A percentile compares a stretch with the other conserved stretches of the same genome.
phyloP scores from a whole-genome alignment of 2,888 invertebrate genomes.

The Mimachlamys varia region DNA sequence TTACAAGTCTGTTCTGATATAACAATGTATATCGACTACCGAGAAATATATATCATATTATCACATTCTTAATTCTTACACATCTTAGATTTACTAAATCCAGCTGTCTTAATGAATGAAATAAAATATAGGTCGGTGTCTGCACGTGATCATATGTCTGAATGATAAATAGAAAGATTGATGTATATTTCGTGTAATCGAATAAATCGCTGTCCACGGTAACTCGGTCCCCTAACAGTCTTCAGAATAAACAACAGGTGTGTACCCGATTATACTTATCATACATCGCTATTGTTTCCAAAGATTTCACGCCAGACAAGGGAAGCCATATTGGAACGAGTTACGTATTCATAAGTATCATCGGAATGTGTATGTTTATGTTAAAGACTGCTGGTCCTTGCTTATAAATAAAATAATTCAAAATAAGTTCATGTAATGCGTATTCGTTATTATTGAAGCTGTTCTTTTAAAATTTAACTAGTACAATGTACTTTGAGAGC shows the following conservation, averaged over 20 bases:
- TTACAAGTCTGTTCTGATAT: neutral
- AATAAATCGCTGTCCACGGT: neutral
- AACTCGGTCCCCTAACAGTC: neutral
- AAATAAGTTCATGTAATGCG: neutral
- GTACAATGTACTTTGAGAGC: neutral
- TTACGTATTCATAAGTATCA: slow-evolving; percentile 19
- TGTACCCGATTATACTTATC: neutral
- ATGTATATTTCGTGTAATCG: slow-evolving; percentile 25
- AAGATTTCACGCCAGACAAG: slow-evolving; percentile 11
- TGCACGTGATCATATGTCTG: neutral
- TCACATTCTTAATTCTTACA: neutral
- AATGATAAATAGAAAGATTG: neutral
- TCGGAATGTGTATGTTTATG: neutral
- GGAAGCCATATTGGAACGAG: neutral
- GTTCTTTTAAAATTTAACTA: neutral
- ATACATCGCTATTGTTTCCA: neutral
- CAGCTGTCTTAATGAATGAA: neutral
- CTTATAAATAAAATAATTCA: too few relatives aligned
- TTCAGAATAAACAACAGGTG: neutral
- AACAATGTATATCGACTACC: neutral
- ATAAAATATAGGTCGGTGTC: slow-evolving; percentile 24
- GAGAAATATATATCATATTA: neutral
- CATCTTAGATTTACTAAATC: neutral
- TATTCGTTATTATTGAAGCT: neutral
- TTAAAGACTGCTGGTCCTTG: neutral